A percentile compares a stretch with the other conserved stretches of the same genome.
phyloP scores from a whole-genome alignment of 2,797 vertebrate genomes.

The Paratrypauchen microcephalus region DNA sequence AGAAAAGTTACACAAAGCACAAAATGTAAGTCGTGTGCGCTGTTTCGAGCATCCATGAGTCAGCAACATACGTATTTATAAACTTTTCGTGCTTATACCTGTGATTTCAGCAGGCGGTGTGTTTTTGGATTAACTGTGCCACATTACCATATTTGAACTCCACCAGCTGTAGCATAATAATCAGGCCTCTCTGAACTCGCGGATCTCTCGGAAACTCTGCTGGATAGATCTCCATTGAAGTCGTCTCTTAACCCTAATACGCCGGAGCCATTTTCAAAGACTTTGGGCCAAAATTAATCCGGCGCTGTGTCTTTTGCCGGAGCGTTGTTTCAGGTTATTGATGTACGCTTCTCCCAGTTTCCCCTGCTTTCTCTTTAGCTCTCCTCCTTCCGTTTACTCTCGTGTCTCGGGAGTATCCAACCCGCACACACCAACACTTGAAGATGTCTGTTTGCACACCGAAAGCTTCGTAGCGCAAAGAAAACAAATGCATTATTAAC shows the following conservation, averaged over 20 bases:
- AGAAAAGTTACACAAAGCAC: too few species aligned
- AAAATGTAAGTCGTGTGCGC: background rate
- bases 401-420: conserved; percentile 58
- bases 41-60: conserved; percentile 6
- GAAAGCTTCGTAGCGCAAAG: conserved; percentile 68
- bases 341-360: conserved; percentile 50
- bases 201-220: conserved; percentile 43
- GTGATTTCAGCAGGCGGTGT: conserved; percentile 27
- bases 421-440: conserved; percentile 31
- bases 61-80: background rate
- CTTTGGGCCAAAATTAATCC: conserved; percentile 36
- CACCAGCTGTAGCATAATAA: conserved; percentile 56
- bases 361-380: conserved; percentile 68
- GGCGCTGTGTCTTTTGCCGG: conserved; percentile 33
- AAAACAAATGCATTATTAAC: conserved; percentile 72
- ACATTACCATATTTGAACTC: conserved; percentile 57
- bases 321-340: conserved; percentile 63
- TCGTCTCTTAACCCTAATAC: conserved; percentile 45
- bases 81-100: conserved; percentile 25
- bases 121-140: conserved; percentile 43
- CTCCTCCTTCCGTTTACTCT: conserved; percentile 59
- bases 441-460: conserved; percentile 67
- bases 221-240: conserved; percentile 46
- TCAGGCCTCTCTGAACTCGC: conserved; percentile 37
- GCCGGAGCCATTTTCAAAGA: conserved; percentile 51